Evolutionary conservation across 2,888 invertebrate species (phyloP), one percentile per base, ranked within the genome.

Genomic region (Drosophila ezoana): DNA sequence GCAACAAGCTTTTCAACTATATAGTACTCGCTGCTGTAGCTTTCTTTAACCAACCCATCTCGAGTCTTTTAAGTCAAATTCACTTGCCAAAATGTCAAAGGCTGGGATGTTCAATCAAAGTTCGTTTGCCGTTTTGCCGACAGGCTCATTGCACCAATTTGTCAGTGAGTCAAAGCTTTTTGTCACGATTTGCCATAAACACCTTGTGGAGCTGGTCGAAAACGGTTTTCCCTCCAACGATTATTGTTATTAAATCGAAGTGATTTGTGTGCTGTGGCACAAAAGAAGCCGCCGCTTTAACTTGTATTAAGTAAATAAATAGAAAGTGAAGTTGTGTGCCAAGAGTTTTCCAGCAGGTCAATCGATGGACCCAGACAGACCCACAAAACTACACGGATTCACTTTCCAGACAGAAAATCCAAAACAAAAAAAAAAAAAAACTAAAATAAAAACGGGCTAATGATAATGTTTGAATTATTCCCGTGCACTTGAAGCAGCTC

Each of bases 161-260:
- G 56, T 76, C 77, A 72, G 67, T 44, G 48, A 79, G 80, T 77
- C 74, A 70, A 84, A 75, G 88, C 70, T 71, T 83, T 75, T 60
- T 86, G 87, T 88, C 89, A 84, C 83, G 83, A 84, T 80, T 80
- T 61, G 61, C 80, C 84, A 82, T 86, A 84, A 84, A 84, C 89
- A 84, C 83, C 89, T 88, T 62, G 80, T 72, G 77, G 67, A 82
- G 69, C 65, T 61, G 47, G 57, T 65, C 61, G 59, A 64, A 62
- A 82, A 72, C 54, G 60, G 54, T 69, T 67, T 72, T 62, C 58
- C 57, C 62, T 51, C 52, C 28, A 37, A 9, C 83, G 81, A 71
- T 73, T 71, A 86, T 82, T 62, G 65, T 88, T 84, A 84, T 86
- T 88, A 84, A 88, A 84, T 88, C 87, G 78, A 78, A 60, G 83